phyloP scores from a whole-genome alignment of 1,140 invertebrate species.

The Megalopta genalis region DNA sequence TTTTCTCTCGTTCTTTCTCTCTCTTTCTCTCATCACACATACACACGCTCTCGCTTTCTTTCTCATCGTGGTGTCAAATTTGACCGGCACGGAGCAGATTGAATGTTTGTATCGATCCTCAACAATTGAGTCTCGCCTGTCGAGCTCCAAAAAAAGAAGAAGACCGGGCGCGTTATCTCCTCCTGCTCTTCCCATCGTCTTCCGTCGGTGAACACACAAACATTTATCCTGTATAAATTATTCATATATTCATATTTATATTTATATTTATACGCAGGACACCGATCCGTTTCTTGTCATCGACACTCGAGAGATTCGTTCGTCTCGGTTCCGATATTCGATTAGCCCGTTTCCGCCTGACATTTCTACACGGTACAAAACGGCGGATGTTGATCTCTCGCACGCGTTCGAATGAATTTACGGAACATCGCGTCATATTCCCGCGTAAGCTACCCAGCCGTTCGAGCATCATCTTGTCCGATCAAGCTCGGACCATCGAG shows the following conservation, averaged over 20 bases:
- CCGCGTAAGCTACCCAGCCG: background rate
- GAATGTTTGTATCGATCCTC: background rate
- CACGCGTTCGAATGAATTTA: background rate
- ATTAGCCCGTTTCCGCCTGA: background rate
- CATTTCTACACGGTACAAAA: background rate
- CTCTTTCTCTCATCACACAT: too few species aligned
- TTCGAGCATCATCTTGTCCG: background rate
- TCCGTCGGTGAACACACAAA: too few species aligned
- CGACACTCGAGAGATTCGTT: background rate
- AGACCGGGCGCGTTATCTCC: background rate
- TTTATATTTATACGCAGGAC: slow-evolving; percentile 2
- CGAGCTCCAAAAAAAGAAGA: background rate
- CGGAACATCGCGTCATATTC: too few species aligned
- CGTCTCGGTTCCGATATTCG: background rate
- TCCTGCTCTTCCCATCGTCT: background rate
- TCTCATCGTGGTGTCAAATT: slow-evolving; percentile 15
- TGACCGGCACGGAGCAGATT: slow-evolving; percentile 14
- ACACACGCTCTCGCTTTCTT: too few species aligned
- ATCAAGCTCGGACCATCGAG: background rate
- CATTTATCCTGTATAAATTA: slow-evolving; percentile 22
- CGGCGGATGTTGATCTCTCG: background rate
- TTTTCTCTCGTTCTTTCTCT: too few species aligned
- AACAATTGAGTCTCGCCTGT: background rate
- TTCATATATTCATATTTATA: background rate
- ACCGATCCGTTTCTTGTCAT: background rate